These are phyloP conservation scores for Dysmachus trigonus DNA, from an alignment of 2,888 invertebrate species.

Conservation along the genomic window DNA sequence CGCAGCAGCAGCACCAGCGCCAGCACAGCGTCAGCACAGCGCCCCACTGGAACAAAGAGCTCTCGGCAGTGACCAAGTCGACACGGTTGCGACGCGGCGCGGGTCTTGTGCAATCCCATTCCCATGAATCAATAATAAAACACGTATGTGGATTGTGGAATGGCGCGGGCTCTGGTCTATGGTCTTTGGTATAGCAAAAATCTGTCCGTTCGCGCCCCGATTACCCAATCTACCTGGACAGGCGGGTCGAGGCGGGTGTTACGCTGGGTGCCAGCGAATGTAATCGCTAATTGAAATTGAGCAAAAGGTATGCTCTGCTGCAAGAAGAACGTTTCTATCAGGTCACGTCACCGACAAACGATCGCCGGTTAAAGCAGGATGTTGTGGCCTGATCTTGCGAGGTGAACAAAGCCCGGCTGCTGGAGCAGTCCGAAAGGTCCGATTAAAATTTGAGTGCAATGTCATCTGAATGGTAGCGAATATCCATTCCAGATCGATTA, in stretches of 20 bases:
- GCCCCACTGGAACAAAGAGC: not conserved
- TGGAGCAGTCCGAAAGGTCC: not conserved
- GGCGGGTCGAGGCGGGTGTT: not conserved
- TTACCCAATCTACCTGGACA: not conserved
- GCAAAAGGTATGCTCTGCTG: constrained; percentile 18
- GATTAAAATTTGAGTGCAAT: constrained; percentile 27
- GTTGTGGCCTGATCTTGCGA: not conserved
- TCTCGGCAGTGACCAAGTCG: constrained; percentile 10
- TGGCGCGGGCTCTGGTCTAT: not conserved
- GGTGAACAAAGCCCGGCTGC: not conserved
- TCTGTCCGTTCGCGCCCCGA: not conserved
- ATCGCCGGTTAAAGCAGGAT: not conserved
- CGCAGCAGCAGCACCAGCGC: no score
- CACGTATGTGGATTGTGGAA: constrained; percentile 5
- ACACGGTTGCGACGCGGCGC: not conserved
- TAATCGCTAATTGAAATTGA: constrained; percentile 39
- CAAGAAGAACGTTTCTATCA: constrained; percentile 4
- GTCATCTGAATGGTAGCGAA: constrained; percentile 36
- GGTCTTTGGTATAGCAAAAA: no score
- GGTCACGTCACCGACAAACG: not conserved
- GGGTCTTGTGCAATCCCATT: constrained; percentile 2
- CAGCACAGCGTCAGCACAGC: no score
- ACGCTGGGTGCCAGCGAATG: not conserved
- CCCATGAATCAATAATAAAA: constrained; percentile 36
- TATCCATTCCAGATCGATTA: constrained; percentile 36